phyloP scores from a whole-genome alignment of 1,140 invertebrate genomes.

The Drosophila sulfurigaster region DNA sequence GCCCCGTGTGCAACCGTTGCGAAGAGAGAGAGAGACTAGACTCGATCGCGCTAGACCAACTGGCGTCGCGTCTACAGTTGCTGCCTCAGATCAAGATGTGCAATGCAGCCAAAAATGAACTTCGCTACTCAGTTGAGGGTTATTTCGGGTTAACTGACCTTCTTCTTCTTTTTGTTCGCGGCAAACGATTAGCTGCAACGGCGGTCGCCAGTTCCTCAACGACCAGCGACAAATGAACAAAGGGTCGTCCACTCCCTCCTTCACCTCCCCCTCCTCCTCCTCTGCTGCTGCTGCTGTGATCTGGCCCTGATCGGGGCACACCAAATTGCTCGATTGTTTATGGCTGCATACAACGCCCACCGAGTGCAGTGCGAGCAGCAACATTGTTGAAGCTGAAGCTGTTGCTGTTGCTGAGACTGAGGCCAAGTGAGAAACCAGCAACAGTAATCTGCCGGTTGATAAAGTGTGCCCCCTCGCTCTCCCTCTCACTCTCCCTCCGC shows the following conservation, averaged over 20 bases:
- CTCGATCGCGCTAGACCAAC: conserved; percentile 45
- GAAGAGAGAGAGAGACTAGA: background rate
- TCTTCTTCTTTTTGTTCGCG: conserved; percentile 20
- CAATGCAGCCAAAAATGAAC: conserved; percentile 44
- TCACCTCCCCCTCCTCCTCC: background rate
- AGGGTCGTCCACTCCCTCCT: conserved; percentile 54
- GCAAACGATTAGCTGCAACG: conserved; percentile 75
- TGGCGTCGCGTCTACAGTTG: conserved; percentile 57
- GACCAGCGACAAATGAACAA: conserved; percentile 78
- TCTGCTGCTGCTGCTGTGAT: background rate
- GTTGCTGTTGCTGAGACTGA: conserved; percentile 7
- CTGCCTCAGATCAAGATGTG: conserved; percentile 28
- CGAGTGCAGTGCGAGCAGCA: conserved; percentile 30
- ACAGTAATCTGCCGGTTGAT: conserved; percentile 81
- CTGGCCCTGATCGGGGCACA: conserved; percentile 56
- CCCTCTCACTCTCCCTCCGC: background rate
- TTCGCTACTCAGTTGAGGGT: conserved; percentile 4
- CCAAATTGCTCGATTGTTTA: conserved; percentile 84
- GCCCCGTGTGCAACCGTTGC: conserved; percentile 22
- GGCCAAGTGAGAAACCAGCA: conserved; percentile 80
- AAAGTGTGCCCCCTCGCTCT: conserved; percentile 53
- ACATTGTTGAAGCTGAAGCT: conserved; percentile 18
- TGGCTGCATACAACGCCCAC: conserved; percentile 80
- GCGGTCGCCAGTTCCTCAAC: conserved; percentile 44
- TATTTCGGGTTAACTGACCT: conserved; percentile 74